Evolutionary conservation across 2,888 invertebrate genomes (phyloP), one percentile per base, ranked within the genome.

Genomic region (Flexamia atlantica): DNA sequence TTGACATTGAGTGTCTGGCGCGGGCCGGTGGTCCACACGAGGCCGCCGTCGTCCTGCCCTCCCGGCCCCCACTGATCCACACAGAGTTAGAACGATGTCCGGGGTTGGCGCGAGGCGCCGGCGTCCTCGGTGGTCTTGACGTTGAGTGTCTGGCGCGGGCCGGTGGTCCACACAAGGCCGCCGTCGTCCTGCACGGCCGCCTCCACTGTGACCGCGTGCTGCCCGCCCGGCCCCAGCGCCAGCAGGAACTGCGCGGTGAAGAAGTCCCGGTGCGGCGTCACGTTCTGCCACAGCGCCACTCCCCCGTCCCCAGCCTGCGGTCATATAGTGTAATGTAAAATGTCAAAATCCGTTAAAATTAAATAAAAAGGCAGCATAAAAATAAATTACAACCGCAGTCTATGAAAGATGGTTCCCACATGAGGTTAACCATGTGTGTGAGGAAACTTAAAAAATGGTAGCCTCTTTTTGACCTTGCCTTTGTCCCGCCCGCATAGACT

Each of bases 181-280:
- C 93, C 92, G 86, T 95, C 95, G 90, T 98, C 98, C 0, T 97
- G 93, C 82, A 98, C 94, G 85, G 95, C 95, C 0, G 97, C 97
- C 89, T 97, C 97, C 9, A 97, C 94, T 0, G 94, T 95, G 36
- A 98, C 94, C 85, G 94, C 92, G 90, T 95, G 95, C 86, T 95
- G 93, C 0, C 94, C 94, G 17, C 94, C 94, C 0, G 92, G 90
- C 86, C 91, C 91, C 25, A 97, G 94, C 0, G 94, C 93, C 50
- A 99, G 92, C 79, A 99, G 91, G 90, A 98, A 98, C 90, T 97
- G 97, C 0, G 97, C 97, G 0, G 97, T 96, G 90, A 99, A 97
- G 91, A 98, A 98, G 89, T 99, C 98, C 36, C 97, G 95, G 88
- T 98, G 97, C 0, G 98, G 98, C 12, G 94, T 93, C 1, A 97